Evolutionary conservation across 2,797 vertebrate genomes (phyloP).

Genomic region (Merluccius polli): DNA sequence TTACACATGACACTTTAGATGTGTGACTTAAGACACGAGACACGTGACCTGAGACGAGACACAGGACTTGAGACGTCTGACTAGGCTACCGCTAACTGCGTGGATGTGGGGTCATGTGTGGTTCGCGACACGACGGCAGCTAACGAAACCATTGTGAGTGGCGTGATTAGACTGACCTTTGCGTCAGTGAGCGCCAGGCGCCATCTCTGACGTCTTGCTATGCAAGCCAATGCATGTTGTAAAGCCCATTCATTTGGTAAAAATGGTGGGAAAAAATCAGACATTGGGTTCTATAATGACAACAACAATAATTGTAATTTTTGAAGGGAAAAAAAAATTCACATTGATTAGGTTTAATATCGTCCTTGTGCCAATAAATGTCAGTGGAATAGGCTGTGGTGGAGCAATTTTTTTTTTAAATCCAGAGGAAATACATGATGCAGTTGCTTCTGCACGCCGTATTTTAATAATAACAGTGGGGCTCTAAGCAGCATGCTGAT

Average conservation of each 20-base stretch:
- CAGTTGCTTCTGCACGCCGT: not conserved
- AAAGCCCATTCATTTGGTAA: not conserved
- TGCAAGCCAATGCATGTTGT: not conserved
- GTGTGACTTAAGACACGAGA: not conserved
- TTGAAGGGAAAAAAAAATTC: not conserved
- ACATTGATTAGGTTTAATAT: too few relatives aligned
- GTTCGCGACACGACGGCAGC: constrained; percentile 20
- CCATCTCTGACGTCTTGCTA: constrained; percentile 27
- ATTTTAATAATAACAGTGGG: not conserved
- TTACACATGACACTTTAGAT: not conserved
- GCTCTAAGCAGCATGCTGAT: not conserved
- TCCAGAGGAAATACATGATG: not conserved
- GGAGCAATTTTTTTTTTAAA: too few relatives aligned
- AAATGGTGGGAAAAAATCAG: not conserved
- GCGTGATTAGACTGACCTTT: constrained; percentile 62
- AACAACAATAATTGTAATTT: not conserved
- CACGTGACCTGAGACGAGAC: not conserved
- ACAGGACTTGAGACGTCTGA: too few relatives aligned
- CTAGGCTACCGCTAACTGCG: not conserved
- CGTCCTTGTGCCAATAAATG: not conserved
- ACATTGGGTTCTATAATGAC: not conserved
- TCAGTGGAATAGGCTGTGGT: not conserved
- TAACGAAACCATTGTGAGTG: constrained; percentile 49
- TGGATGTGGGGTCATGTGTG: not conserved
- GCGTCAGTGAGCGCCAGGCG: constrained; percentile 24